Conservation (phyloP, 2,888 invertebrate species). For the Philhelius pedissequus region DNA sequence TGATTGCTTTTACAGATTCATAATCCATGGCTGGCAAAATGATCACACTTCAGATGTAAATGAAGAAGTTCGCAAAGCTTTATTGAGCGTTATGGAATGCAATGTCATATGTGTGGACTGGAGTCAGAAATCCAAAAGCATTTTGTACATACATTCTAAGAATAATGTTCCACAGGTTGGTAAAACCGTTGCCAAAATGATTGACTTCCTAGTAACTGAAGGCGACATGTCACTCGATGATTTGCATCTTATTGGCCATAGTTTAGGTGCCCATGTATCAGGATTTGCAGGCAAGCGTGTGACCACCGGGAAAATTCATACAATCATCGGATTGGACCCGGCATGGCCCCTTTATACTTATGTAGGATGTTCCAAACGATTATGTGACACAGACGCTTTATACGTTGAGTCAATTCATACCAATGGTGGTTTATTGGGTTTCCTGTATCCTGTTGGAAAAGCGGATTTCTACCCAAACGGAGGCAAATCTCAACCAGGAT, state of each 20-base stretch:
- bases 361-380: conserved; percentile 71
- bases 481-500: conserved; percentile 81
- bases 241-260: conserved; percentile 81
- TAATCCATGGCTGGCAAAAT: conserved; percentile 81
- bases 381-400: conserved; percentile 72
- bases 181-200: conserved; percentile 72
- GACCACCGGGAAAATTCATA: conserved; percentile 81
- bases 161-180: conserved; percentile 72
- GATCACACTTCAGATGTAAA: conserved; percentile 77
- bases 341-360: conserved; percentile 74
- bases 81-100: conserved; percentile 80
- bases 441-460: conserved; percentile 77
- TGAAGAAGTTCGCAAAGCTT: conserved; percentile 74
- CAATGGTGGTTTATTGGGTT: conserved; percentile 74
- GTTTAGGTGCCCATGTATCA: conserved; percentile 82
- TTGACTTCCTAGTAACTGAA: conserved; percentile 79
- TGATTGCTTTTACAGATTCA: conserved; percentile 50
- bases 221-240: conserved; percentile 79
- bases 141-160: background rate
- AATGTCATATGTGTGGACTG: conserved; percentile 82
- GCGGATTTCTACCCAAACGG: conserved; percentile 81
- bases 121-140: conserved; percentile 72
- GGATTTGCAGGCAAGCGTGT: conserved; percentile 82
- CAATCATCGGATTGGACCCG: conserved; percentile 80
- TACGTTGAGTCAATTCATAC: conserved; percentile 77